Evolutionary conservation across 2,797 vertebrate genomes (phyloP).

Genomic region (Argya squamiceps): DNA sequence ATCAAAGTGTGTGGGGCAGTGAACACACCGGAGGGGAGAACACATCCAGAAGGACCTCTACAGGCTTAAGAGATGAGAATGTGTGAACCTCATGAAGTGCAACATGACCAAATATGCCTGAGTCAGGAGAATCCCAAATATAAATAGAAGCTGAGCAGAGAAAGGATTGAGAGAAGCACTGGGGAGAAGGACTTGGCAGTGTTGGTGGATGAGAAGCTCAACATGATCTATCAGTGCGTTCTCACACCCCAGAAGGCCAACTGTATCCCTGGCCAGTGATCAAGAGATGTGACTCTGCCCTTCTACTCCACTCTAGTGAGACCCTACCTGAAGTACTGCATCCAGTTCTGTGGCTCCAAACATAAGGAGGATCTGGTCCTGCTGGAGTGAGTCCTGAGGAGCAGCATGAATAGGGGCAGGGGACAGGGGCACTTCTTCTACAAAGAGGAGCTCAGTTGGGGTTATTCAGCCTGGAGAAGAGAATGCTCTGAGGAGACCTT

Average conservation of each 20-base stretch:
- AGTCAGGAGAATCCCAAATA: not conserved
- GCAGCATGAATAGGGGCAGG: not conserved
- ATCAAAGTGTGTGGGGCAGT: not conserved
- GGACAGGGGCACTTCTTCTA: too few species aligned
- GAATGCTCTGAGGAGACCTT: rapidly evolving
- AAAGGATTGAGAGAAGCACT: not conserved
- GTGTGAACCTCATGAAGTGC: too few species aligned
- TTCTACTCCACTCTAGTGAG: not conserved
- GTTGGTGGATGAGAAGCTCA: not conserved
- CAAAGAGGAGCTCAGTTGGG: not conserved
- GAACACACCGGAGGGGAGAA: not conserved
- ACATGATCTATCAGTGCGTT: not conserved
- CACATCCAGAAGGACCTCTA: not conserved
- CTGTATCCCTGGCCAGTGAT: not conserved
- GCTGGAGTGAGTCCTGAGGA: not conserved
- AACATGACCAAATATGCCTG: not conserved
- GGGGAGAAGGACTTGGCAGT: not conserved
- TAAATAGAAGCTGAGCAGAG: not conserved
- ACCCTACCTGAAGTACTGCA: not conserved
- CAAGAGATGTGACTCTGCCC: not conserved
- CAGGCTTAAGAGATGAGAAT: not conserved
- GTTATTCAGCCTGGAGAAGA: not conserved
- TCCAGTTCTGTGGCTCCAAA: not conserved
- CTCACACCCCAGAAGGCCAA: not conserved
- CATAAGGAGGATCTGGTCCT: not conserved